phyloP scores from a whole-genome alignment of 2,113 vertebrate genomes.

The Dascyllus trimaculatus region DNA sequence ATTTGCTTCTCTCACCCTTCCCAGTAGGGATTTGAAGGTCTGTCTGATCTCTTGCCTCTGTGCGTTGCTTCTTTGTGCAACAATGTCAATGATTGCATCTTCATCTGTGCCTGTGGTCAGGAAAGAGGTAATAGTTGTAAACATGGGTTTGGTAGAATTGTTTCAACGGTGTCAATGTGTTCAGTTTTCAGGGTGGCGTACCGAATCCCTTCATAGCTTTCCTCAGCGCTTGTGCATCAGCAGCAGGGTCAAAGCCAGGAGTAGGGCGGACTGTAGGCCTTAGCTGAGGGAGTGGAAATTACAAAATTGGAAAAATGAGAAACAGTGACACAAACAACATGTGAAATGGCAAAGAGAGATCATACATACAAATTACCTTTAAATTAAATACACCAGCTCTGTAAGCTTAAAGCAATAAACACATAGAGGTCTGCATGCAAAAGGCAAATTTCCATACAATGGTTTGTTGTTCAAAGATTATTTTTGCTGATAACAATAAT shows the following conservation, averaged over 20 bases:
- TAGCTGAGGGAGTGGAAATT: conserved; percentile 76
- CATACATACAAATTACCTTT: background rate
- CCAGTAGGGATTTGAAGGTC: conserved; percentile 94
- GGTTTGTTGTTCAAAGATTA: conserved; percentile 6
- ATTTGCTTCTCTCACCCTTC: conserved; percentile 86
- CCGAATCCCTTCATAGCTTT: conserved; percentile 99
- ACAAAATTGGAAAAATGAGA: conserved; percentile 4
- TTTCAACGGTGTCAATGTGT: background rate
- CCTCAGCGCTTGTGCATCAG: conserved; percentile 92
- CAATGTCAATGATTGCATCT: conserved; percentile 91
- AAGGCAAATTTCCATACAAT: background rate
- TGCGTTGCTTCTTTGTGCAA: conserved; percentile 89
- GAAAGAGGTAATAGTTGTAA: background rate
- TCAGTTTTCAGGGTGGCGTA: conserved; percentile 62
- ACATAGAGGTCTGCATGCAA: conserved; percentile 45
- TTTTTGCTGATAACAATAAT: conserved; percentile 1
- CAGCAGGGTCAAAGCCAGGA: conserved; percentile 85
- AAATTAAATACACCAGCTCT: conserved; percentile 14
- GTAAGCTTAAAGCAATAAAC: conserved; percentile 4
- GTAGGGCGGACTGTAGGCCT: conserved; percentile 87
- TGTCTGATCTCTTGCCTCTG: conserved; percentile 95
- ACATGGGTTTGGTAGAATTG: background rate
- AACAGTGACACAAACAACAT: conserved; percentile 8
- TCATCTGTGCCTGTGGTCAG: conserved; percentile 90
- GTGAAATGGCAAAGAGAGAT: background rate